phyloP scores from a whole-genome alignment of 2,113 vertebrate genomes.

The Clarias macrocephalus region DNA sequence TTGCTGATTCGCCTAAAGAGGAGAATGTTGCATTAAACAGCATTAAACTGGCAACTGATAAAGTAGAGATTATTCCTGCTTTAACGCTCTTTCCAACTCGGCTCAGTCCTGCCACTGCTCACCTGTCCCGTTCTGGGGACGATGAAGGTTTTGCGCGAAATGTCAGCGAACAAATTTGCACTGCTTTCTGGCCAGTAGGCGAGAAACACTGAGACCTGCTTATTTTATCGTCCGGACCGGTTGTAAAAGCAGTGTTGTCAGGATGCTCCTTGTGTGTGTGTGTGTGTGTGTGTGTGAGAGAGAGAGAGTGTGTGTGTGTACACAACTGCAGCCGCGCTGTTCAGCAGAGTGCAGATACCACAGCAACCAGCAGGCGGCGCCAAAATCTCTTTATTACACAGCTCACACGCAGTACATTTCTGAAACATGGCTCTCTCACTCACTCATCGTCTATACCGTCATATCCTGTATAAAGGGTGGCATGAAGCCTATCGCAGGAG shows the following conservation, averaged over 20 bases:
- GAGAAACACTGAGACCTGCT: background rate
- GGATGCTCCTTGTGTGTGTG: slow-evolving; percentile 17
- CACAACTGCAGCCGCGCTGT: background rate
- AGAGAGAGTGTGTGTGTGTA: background rate
- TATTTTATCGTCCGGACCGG: background rate
- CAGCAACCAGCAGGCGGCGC: slow-evolving; percentile 9
- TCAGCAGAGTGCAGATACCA: background rate
- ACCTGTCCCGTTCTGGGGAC: slow-evolving; percentile 37
- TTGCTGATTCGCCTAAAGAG: slow-evolving; percentile 2
- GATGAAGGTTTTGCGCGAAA: background rate
- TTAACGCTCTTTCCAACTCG: slow-evolving; percentile 9
- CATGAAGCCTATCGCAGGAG: too few species aligned
- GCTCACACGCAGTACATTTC: background rate
- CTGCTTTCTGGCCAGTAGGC: background rate
- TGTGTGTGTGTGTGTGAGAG: background rate
- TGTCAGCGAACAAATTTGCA: background rate
- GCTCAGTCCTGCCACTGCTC: slow-evolving; percentile 13
- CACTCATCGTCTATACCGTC: background rate
- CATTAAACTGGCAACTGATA: background rate
- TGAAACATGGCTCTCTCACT: background rate
- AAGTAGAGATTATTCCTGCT: background rate
- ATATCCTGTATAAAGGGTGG: background rate
- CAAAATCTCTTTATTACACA: background rate
- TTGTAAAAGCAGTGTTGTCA: background rate
- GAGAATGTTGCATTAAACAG: background rate